Percentiles rank a stretch among this genome's conserved stretches.
These are phyloP conservation scores for Gonocerus acuteangulatus DNA, from an alignment of 2,888 invertebrate species.

Conservation along the genomic window DNA sequence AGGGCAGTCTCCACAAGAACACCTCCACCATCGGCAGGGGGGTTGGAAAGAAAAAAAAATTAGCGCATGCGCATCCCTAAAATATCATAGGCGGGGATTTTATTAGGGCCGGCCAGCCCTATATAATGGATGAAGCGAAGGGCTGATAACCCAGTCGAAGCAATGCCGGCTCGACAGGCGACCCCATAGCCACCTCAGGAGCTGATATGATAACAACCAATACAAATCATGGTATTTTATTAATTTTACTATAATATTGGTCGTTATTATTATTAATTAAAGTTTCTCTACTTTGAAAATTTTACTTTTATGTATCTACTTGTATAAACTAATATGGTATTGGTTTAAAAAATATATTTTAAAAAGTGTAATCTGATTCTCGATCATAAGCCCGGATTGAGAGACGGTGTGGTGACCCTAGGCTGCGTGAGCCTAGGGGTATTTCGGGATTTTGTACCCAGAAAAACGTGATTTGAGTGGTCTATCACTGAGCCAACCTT, in stretches of 20 bases:
- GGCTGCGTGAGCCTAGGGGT: too few species aligned
- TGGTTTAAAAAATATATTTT: too few species aligned
- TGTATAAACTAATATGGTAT: too few species aligned
- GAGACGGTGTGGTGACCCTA: too few species aligned
- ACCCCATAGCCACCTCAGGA: neutral
- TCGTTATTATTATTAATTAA: neutral
- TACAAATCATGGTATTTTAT: conserved; percentile 4
- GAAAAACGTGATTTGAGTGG: too few species aligned
- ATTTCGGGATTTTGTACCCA: too few species aligned
- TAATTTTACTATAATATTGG: neutral
- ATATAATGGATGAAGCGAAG: conserved; percentile 8
- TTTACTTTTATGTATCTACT: too few species aligned
- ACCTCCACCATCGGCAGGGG: too few species aligned
- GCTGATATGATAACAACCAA: conserved; percentile 23
- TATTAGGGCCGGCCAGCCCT: conserved; percentile 12
- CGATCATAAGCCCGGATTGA: too few species aligned
- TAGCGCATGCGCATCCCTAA: conserved; percentile 14
- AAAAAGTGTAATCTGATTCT: too few species aligned
- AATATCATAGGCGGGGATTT: conserved; percentile 10
- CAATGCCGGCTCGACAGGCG: neutral
- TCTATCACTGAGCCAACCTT: too few species aligned
- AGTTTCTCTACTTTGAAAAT: neutral
- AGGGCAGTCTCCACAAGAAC: too few species aligned
- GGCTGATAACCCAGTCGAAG: conserved; percentile 11
- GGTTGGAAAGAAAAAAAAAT: neutral